Base-by-base conservation (phyloP, 1,140 invertebrate genomes). In the Venturia canescens region DNA sequence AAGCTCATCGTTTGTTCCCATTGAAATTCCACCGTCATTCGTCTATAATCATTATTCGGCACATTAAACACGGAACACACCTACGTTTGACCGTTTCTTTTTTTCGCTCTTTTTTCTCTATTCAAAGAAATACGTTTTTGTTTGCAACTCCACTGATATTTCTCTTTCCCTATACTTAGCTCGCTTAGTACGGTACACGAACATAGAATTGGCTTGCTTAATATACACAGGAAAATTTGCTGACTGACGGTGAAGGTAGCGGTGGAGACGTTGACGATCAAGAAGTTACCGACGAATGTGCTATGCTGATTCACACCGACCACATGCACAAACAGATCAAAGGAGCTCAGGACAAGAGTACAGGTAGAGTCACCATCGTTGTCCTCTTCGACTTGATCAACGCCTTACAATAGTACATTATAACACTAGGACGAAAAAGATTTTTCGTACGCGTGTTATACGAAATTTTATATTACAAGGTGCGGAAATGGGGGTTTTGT, bases 261-360 rank as follows among this genome's bases (percentile, higher is more conserved):
- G 90, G 87, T 48, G 91, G 88, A 66, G 93, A 94, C 83, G 91
- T 92, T 75, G 94, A 95, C 89, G 94, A 94, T 86, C 91, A 92
- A 74, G 96, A 97, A 91, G 94, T 96, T 26, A 95, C 96, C 53
- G 97, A 97, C 91, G 97, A 98, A 91, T 96, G 96, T 88, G 96
- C 96, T 79, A 95, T 97, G 88, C 93, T 98, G 27, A 93, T 98
- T 76, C 95, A 96, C 86, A 93, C 94, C 29, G 93, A 94, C 83
- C 89, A 92, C 38, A 89, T 93, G 81, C 89, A 93, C 77, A 93
- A 92, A 83, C 90, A 89, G 71, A 84, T 84, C 76, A 91, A 91
- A 82, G 84, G 84, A 83, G 87, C 87, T 83, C 88, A 85, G 80
- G 91, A 92, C 66, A 91, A 90, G 83, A 84, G 82, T 67, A 86